Percentiles rank a stretch among this genome's conserved stretches.
Conservation (phyloP, 1,140 invertebrate genomes). For the Ganaspis sp. region DNA sequence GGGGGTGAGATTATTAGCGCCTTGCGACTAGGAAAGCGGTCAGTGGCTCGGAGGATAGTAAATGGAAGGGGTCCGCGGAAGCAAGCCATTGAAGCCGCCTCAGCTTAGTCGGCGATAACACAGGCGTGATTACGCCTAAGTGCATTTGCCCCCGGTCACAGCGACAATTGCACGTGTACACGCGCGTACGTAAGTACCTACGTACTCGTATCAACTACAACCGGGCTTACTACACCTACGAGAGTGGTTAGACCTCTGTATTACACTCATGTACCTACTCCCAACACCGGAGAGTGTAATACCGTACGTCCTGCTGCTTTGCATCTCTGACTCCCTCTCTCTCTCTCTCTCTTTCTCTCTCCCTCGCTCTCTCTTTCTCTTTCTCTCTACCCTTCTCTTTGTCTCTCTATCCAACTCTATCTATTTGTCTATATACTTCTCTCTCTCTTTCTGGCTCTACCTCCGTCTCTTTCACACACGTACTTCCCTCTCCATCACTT, state of each 20-base stretch:
- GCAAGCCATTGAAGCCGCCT: slow-evolving; percentile 59
- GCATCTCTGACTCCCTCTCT: neutral
- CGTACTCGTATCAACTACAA: slow-evolving; percentile 1
- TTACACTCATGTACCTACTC: slow-evolving; percentile 13
- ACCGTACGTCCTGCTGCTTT: neutral
- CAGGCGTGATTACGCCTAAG: slow-evolving; percentile 60
- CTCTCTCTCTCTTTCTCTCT: neutral
- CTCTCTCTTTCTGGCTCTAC: neutral
- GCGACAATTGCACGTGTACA: slow-evolving; percentile 54
- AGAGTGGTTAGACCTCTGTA: neutral
- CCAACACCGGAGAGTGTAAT: neutral
- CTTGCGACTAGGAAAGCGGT: slow-evolving; percentile 39
- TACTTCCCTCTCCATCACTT: too few species aligned
- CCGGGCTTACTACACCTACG: slow-evolving; percentile 3
- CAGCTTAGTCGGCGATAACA: slow-evolving; percentile 56
- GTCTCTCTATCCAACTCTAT: too few species aligned
- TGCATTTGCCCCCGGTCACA: slow-evolving; percentile 57
- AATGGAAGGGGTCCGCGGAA: slow-evolving; percentile 47
- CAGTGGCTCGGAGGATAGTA: neutral
- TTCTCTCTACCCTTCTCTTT: neutral
- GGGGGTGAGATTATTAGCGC: slow-evolving; percentile 7
- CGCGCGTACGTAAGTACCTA: slow-evolving; percentile 10
- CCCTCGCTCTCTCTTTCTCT: neutral
- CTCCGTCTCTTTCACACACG: too few species aligned
- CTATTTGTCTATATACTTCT: too few species aligned